These are phyloP conservation scores for Phthorimaea operculella DNA, from an alignment of 1,140 invertebrate species.

Conservation along the genomic window DNA sequence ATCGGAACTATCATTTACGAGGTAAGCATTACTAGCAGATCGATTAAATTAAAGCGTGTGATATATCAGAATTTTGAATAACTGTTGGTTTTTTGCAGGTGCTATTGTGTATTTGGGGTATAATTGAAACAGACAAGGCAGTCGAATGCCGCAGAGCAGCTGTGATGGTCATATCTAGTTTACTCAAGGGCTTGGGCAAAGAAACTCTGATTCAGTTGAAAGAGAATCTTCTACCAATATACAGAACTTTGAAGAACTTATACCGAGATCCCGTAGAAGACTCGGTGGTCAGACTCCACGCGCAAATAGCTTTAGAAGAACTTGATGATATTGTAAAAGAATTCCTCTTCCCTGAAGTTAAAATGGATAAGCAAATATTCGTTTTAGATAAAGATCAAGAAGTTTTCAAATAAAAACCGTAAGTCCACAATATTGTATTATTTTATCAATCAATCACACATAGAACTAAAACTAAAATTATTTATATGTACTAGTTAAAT, in stretches of 20 bases:
- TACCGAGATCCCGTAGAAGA: slow-evolving; percentile 73
- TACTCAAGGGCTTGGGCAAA: slow-evolving; percentile 79
- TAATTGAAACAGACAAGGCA: slow-evolving; percentile 76
- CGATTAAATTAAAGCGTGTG: background rate
- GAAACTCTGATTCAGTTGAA: slow-evolving; percentile 75
- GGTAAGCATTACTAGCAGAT: slow-evolving; percentile 56
- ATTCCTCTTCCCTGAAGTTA: slow-evolving; percentile 68
- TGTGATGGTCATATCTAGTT: slow-evolving; percentile 76
- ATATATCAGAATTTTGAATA: background rate
- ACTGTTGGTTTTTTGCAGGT: slow-evolving; percentile 67
- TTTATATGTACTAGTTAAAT: background rate
- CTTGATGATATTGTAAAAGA: slow-evolving; percentile 76
- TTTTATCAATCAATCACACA: slow-evolving; percentile 35
- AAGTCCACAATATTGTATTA: slow-evolving; percentile 12
- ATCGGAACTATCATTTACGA: slow-evolving; percentile 78
- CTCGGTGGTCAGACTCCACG: slow-evolving; percentile 76
- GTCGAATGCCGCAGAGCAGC: slow-evolving; percentile 82
- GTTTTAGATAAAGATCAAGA: slow-evolving; percentile 48
- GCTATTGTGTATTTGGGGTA: slow-evolving; percentile 74
- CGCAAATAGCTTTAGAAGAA: slow-evolving; percentile 80
- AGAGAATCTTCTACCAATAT: slow-evolving; percentile 74
- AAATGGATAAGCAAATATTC: slow-evolving; percentile 73
- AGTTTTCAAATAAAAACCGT: slow-evolving; percentile 43
- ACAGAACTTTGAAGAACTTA: slow-evolving; percentile 75
- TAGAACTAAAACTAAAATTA: slow-evolving; percentile 9